These are phyloP conservation scores for Apomyelois bistriatella DNA, from an alignment of 2,888 invertebrate species.

Conservation along the genomic window DNA sequence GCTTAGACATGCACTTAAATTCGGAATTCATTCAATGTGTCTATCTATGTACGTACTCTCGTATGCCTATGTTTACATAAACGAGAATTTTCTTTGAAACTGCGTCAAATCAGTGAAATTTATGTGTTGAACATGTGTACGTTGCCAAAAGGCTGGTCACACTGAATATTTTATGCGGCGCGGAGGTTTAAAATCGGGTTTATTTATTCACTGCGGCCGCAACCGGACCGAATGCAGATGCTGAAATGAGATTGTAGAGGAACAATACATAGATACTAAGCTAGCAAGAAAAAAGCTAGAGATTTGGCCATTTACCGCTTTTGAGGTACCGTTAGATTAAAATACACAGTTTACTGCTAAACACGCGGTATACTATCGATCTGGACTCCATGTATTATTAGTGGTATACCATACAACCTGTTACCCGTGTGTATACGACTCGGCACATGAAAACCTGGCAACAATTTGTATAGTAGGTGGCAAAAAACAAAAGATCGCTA, in stretches of 20 bases:
- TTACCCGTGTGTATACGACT: too few species aligned
- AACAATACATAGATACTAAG: background rate
- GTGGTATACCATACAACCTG: too few species aligned
- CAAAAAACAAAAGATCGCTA: too few species aligned
- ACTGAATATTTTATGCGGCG: constrained; percentile 30
- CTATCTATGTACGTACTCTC: background rate
- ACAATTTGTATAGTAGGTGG: too few species aligned
- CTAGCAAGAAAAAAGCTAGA: too few species aligned
- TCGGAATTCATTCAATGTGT: background rate
- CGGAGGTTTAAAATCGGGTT: constrained; percentile 29
- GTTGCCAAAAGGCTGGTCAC: constrained; percentile 17
- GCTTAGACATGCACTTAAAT: background rate
- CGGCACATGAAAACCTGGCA: too few species aligned
- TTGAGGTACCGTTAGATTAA: too few species aligned
- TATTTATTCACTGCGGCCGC: constrained; percentile 33
- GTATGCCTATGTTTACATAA: constrained; percentile 7
- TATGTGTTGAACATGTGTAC: constrained; percentile 3
- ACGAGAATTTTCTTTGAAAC: background rate
- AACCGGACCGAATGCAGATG: constrained; percentile 8
- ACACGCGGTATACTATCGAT: too few species aligned
- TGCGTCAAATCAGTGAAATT: constrained; percentile 9
- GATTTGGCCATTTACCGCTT: too few species aligned
- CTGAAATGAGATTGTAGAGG: background rate
- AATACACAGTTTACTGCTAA: too few species aligned
- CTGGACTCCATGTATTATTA: too few species aligned